Percentiles rank a stretch among this genome's conserved stretches.
Conservation (phyloP, 2,797 vertebrate genomes). For the Sternarchorhynchus goeldii region DNA sequence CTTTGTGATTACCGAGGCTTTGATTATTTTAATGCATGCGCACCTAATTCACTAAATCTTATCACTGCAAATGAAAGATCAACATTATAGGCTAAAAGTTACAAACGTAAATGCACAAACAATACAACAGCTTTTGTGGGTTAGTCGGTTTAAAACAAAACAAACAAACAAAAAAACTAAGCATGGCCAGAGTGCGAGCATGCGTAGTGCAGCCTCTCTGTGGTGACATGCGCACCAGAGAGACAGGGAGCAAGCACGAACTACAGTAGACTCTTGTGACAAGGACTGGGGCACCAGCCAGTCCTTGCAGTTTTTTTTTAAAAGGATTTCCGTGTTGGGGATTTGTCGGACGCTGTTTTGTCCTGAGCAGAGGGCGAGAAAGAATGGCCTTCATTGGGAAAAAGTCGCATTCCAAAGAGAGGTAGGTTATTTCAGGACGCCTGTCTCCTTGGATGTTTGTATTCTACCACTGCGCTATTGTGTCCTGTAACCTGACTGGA, state of each 20-base stretch:
- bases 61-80: too few relatives aligned
- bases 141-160: too few relatives aligned
- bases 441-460: not conserved
- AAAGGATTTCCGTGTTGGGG: slow-evolving; percentile 70
- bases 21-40: too few relatives aligned
- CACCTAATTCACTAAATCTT: too few relatives aligned
- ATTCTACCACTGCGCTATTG: not conserved
- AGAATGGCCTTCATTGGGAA: slow-evolving; percentile 77
- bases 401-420: slow-evolving; percentile 72
- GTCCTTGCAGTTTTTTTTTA: not conserved
- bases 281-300: not conserved
- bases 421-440: slow-evolving; percentile 69
- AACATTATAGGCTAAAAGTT: too few relatives aligned
- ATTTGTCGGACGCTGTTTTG: not conserved
- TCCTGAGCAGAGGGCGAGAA: not conserved
- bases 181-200: not conserved
- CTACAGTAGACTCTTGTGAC: not conserved
- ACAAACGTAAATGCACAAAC: too few relatives aligned
- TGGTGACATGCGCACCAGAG: slow-evolving; percentile 1
- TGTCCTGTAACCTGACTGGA: not conserved
- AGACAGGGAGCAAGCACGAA: not conserved
- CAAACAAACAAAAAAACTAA: too few relatives aligned
- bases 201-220: too few relatives aligned
- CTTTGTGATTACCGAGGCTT: too few relatives aligned
- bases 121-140: too few relatives aligned